These are phyloP conservation scores for Drosophila subquinaria DNA, from an alignment of 2,888 invertebrate genomes.

Conservation along the genomic window DNA sequence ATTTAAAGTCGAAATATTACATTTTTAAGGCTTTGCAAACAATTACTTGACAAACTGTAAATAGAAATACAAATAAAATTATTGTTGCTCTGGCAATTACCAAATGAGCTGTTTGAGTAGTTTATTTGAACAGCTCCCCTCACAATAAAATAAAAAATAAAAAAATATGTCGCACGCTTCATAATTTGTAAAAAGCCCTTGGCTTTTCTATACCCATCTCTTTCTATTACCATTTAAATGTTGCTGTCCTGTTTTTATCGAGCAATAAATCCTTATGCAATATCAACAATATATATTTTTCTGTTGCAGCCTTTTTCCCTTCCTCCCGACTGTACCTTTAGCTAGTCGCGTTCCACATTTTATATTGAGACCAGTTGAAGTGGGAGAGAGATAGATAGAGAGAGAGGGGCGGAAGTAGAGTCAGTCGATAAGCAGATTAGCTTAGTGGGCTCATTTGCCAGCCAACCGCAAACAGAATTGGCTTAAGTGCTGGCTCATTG, in stretches of 20 bases:
- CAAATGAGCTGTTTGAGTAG: too few species aligned
- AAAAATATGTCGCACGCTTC: not conserved
- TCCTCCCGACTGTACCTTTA: not conserved
- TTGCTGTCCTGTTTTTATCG: not conserved
- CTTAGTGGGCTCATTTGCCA: constrained; percentile 57
- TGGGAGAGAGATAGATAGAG: not conserved
- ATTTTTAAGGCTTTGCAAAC: too few species aligned
- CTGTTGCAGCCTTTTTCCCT: not conserved
- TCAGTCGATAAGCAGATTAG: constrained; percentile 63
- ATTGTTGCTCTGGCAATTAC: too few species aligned
- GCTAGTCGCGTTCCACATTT: constrained; percentile 39
- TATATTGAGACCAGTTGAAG: constrained; percentile 16
- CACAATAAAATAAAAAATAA: too few species aligned
- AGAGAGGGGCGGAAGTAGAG: constrained; percentile 2
- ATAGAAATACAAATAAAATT: too few species aligned
- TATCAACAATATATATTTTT: constrained; percentile 23
- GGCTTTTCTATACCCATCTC: not conserved
- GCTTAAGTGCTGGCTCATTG: constrained; percentile 61
- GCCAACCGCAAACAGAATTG: constrained; percentile 62
- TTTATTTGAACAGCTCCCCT: too few species aligned
- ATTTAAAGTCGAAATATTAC: too few species aligned
- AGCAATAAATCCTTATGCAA: constrained; percentile 52
- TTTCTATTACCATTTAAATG: not conserved
- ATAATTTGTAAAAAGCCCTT: not conserved
- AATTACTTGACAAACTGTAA: too few species aligned